phyloP scores from a whole-genome alignment of 2,888 invertebrate species.

The Halictus ligatus region DNA sequence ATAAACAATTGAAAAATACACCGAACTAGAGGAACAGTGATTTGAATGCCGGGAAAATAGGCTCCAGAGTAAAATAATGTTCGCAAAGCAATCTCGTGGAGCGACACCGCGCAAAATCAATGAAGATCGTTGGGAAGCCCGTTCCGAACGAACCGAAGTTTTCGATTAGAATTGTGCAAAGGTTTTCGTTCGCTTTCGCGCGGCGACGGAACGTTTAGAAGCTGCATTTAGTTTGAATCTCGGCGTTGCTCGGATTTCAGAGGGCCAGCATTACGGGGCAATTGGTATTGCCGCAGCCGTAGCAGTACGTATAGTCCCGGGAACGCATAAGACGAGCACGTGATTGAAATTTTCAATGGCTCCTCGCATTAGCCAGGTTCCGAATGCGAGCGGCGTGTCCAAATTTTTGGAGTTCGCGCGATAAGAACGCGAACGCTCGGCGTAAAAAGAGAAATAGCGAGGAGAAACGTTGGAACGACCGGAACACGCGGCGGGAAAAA shows the following conservation, averaged over 20 bases:
- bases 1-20: no score
- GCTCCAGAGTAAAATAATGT: not conserved
- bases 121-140: not conserved
- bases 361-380: slow-evolving; percentile 23
- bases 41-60: not conserved
- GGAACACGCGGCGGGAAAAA: not conserved
- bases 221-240: slow-evolving; percentile 38
- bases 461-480: not conserved
- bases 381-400: not conserved
- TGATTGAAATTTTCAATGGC: slow-evolving; percentile 57
- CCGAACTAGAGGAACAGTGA: not conserved
- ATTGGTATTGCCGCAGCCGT: slow-evolving; percentile 51
- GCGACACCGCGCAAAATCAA: not conserved
- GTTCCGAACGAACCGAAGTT: not conserved
- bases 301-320: slow-evolving; percentile 29
- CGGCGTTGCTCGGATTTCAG: slow-evolving; percentile 29
- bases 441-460: not conserved
- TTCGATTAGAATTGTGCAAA: not conserved
- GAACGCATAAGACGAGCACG: slow-evolving; percentile 54
- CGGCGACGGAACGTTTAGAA: not conserved
- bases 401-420: not conserved
- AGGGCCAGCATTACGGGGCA: slow-evolving; percentile 37
- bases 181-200: not conserved
- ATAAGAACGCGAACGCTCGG: not conserved
- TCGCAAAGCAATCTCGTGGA: not conserved